phyloP scores from a whole-genome alignment of 2,888 invertebrate species.

The Megamerina dolium region DNA sequence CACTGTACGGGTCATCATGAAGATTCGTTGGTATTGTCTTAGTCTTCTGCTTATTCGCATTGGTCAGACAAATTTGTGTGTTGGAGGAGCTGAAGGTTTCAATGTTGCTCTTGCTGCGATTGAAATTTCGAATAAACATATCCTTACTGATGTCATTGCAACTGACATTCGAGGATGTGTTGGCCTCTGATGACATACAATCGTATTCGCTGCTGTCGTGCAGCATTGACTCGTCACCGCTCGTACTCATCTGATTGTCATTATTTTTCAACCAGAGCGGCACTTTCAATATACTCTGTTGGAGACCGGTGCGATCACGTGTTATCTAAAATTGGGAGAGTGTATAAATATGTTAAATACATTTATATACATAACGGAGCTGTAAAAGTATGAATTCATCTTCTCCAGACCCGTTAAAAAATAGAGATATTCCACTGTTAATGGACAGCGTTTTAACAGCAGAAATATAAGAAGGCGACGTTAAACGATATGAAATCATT shows the following conservation, averaged over 20 bases:
- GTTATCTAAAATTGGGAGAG: slow-evolving; percentile 51
- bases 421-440: too few species aligned
- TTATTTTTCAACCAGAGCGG: slow-evolving; percentile 49
- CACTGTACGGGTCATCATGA: slow-evolving; percentile 36
- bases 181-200: slow-evolving; percentile 22
- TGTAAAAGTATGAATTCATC: too few species aligned
- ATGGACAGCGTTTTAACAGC: too few species aligned
- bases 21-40: slow-evolving; percentile 25
- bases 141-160: slow-evolving; percentile 41
- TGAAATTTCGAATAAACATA: slow-evolving; percentile 34
- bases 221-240: slow-evolving; percentile 7
- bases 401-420: too few species aligned
- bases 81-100: slow-evolving; percentile 41
- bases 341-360: background rate
- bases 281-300: slow-evolving; percentile 78
- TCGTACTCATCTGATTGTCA: slow-evolving; percentile 31
- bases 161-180: slow-evolving; percentile 28
- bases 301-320: slow-evolving; percentile 83
- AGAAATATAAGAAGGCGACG: too few species aligned
- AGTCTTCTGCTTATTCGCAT: slow-evolving; percentile 21
- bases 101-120: slow-evolving; percentile 47
- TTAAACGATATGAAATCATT: background rate
- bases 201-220: slow-evolving; percentile 23
- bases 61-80: slow-evolving; percentile 34
- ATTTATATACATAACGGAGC: background rate